A percentile compares a stretch with the other conserved stretches of the same genome.
Conservation (phyloP, 2,797 vertebrate species). For the Tauraco hartlaubi region DNA sequence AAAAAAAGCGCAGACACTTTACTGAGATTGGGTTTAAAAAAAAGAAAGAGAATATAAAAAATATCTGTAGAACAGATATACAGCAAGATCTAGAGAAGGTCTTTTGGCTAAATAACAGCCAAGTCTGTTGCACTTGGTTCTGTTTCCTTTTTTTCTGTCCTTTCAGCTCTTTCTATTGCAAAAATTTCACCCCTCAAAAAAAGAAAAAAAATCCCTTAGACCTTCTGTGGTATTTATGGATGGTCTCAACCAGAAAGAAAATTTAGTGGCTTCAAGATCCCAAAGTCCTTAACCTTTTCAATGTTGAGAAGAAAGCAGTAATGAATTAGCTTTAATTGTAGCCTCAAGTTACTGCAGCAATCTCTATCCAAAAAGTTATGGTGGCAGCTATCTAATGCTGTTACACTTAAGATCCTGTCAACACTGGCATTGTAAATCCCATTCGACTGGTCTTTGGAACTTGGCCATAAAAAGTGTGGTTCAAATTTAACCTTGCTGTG, state of each 20-base stretch:
- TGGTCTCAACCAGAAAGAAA: neutral
- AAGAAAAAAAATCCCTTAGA: neutral
- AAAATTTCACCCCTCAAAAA: neutral
- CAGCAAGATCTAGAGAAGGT: neutral
- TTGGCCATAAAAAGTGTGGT: neutral
- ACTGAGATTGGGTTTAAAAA: neutral
- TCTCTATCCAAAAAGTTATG: neutral
- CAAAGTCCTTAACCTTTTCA: neutral
- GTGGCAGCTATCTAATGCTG: neutral
- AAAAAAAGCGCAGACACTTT: neutral
- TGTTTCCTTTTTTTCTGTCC: neutral
- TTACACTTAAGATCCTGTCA: conserved; percentile 35
- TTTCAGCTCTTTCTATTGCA: neutral
- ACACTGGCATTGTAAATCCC: neutral
- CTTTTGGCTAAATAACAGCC: neutral
- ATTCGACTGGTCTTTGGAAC: neutral
- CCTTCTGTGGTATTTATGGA: neutral
- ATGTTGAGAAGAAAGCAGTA: neutral
- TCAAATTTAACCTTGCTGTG: conserved; percentile 6
- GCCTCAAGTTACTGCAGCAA: neutral
- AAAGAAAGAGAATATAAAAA: neutral
- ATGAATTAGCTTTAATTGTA: neutral
- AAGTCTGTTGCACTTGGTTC: neutral
- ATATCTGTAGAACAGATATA: neutral
- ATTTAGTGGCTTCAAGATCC: neutral